Conservation (phyloP, 2,113 vertebrate species). For the Meles meles region DNA sequence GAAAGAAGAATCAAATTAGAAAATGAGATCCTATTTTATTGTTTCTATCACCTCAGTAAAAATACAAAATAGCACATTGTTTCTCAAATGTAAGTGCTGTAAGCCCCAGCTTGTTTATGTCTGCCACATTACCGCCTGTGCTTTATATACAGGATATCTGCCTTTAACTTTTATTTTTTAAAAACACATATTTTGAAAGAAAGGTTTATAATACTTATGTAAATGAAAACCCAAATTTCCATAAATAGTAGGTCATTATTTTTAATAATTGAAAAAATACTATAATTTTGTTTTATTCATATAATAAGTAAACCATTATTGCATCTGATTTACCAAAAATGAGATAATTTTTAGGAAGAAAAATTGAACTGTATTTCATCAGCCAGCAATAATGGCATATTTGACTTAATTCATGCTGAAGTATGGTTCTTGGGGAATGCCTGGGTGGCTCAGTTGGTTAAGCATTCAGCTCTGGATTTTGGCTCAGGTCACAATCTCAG, state of each 20-base stretch:
- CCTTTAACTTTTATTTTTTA: background rate
- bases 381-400: background rate
- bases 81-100: background rate
- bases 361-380: background rate
- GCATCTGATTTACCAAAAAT: background rate
- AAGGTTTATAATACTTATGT: background rate
- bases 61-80: background rate
- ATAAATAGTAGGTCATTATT: background rate
- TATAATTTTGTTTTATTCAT: background rate
- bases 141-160: background rate
- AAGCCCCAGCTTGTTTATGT: background rate
- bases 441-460: background rate
- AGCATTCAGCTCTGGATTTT: background rate
- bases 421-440: background rate
- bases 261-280: background rate
- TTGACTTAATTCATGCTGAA: background rate
- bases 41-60: background rate
- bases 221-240: background rate
- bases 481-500: background rate
- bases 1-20: background rate
- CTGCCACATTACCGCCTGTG: background rate
- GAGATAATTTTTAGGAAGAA: background rate
- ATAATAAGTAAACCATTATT: background rate
- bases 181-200: background rate
- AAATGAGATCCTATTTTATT: background rate